Evolutionary conservation across 2,888 invertebrate species (phyloP).

Genomic region (Perdita meconis): DNA sequence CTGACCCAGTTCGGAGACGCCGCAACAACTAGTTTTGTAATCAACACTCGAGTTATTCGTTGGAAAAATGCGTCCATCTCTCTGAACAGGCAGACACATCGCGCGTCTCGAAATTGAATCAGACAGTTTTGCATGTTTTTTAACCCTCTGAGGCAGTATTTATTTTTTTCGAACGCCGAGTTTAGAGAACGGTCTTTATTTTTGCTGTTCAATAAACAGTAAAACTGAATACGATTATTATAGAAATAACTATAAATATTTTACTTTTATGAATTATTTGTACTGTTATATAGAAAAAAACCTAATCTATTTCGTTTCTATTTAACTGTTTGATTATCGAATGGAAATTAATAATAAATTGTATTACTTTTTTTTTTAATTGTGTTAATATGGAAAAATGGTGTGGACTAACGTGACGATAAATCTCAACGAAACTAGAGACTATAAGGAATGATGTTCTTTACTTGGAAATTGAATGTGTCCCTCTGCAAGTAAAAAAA

Average conservation of each 20-base stretch:
- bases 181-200: too few species aligned
- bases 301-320: too few species aligned
- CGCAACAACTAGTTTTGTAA: slow-evolving; percentile 5
- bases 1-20: slow-evolving; percentile 31
- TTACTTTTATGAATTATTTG: too few species aligned
- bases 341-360: not conserved
- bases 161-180: too few species aligned
- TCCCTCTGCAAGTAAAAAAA: too few species aligned
- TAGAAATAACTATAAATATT: too few species aligned
- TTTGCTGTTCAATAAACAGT: too few species aligned
- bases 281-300: too few species aligned
- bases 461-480: too few species aligned
- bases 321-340: too few species aligned
- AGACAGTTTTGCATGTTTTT: not conserved
- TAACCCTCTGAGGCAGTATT: not conserved
- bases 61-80: slow-evolving; percentile 9
- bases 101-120: slow-evolving; percentile 7
- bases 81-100: not conserved
- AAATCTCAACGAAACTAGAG: not conserved
- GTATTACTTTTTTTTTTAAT: too few species aligned
- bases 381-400: not conserved
- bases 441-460: not conserved
- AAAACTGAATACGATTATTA: too few species aligned
- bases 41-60: slow-evolving; percentile 3
- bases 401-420: not conserved